These are phyloP conservation scores for Gymnorhina tibicen DNA, from an alignment of 2,113 vertebrate species.

Conservation along the genomic window DNA sequence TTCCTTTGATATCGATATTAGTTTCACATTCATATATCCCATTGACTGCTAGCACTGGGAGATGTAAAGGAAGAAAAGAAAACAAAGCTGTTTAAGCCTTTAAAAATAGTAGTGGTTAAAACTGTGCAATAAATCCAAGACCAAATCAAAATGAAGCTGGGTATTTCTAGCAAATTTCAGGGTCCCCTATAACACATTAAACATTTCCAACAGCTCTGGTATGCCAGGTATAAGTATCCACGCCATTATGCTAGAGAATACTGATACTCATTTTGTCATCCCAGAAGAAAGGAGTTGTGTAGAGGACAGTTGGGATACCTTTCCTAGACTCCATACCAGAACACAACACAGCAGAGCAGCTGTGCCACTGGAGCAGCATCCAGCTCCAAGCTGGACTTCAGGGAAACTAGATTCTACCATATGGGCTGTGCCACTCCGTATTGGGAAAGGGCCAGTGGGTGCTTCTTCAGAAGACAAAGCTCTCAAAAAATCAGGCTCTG, in stretches of 20 bases:
- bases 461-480: background rate
- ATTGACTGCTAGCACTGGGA: background rate
- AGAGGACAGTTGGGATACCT: background rate
- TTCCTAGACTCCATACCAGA: background rate
- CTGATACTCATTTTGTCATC: background rate
- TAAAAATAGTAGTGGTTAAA: background rate
- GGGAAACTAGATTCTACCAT: background rate
- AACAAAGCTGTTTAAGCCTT: background rate
- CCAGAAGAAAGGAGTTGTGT: background rate
- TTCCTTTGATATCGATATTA: background rate
- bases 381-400: background rate
- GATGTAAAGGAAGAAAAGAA: background rate
- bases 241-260: background rate
- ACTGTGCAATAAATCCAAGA: background rate
- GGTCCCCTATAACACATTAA: background rate
- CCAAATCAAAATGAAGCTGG: background rate
- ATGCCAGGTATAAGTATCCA: background rate
- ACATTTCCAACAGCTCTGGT: background rate
- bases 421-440: background rate
- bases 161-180: background rate
- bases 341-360: background rate
- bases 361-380: rapidly evolving
- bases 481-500: background rate
- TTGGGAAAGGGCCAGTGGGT: background rate
- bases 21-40: background rate